Conservation (phyloP, 1,140 invertebrate genomes). For the Cydia fagiglandana region DNA sequence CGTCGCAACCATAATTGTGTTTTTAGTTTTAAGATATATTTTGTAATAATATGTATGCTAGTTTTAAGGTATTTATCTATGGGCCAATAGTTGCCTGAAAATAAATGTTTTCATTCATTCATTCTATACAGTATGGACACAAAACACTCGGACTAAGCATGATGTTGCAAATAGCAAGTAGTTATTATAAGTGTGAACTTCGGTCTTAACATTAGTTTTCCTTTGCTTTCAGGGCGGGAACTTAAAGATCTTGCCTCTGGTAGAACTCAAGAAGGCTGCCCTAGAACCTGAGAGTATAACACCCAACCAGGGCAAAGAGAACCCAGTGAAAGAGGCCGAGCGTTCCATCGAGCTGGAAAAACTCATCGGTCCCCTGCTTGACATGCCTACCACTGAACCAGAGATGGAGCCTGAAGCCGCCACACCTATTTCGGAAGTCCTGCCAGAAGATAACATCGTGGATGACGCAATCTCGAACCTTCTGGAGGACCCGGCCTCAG, state of each 20-base stretch:
- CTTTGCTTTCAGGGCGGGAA: conserved; percentile 11
- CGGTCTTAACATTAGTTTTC: neutral
- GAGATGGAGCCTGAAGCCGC: neutral
- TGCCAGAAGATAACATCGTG: neutral
- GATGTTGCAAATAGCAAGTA: neutral
- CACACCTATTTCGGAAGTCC: conserved; percentile 15
- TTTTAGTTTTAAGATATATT: too few species aligned
- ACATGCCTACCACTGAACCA: neutral
- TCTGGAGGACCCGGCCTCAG: neutral
- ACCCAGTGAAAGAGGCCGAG: conserved; percentile 63
- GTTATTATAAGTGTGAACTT: neutral
- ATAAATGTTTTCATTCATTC: too few species aligned
- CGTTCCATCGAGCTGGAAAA: conserved; percentile 66
- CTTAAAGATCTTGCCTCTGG: conserved; percentile 60
- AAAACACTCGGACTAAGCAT: neutral
- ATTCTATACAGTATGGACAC: too few species aligned
- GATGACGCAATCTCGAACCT: neutral
- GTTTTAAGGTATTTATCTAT: too few species aligned
- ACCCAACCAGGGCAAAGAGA: conserved; percentile 41
- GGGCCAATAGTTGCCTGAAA: too few species aligned
- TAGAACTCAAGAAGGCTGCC: conserved; percentile 56
- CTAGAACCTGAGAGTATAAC: conserved; percentile 44
- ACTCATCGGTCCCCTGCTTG: conserved; percentile 52
- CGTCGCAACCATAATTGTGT: too few species aligned
- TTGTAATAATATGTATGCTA: too few species aligned